Evolutionary conservation across 2,888 invertebrate species (phyloP).

Genomic region (Cosmorhoe ocellata): DNA sequence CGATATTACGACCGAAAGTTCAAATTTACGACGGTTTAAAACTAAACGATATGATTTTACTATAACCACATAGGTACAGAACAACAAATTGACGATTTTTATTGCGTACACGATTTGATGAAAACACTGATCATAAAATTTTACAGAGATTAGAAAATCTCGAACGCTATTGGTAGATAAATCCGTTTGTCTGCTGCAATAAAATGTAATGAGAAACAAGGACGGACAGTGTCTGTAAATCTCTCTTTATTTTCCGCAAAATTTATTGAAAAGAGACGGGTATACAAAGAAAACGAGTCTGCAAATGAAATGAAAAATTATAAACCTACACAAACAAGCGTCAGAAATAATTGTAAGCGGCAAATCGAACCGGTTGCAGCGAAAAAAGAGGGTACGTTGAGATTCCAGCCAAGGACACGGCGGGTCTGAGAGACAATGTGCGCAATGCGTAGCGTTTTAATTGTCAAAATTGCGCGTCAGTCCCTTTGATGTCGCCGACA

Average conservation of each 20-base stretch:
- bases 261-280: slow-evolving; percentile 38
- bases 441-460: slow-evolving; percentile 75
- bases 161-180: slow-evolving; percentile 32
- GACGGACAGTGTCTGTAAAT: slow-evolving; percentile 16
- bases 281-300: slow-evolving; percentile 39
- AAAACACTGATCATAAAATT: slow-evolving; percentile 57
- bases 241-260: slow-evolving; percentile 12
- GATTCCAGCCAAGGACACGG: slow-evolving; percentile 77
- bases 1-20: slow-evolving; percentile 78
- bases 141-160: slow-evolving; percentile 37
- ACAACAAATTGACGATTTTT: slow-evolving; percentile 57
- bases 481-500: slow-evolving; percentile 67
- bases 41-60: slow-evolving; percentile 62
- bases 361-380: slow-evolving; percentile 67
- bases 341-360: slow-evolving; percentile 40
- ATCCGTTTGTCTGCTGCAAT: slow-evolving; percentile 24
- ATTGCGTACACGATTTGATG: slow-evolving; percentile 54
- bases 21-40: slow-evolving; percentile 74
- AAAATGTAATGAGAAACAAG: slow-evolving; percentile 25
- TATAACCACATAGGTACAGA: slow-evolving; percentile 49
- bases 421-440: slow-evolving; percentile 55
- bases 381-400: slow-evolving; percentile 56
- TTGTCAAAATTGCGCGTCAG: slow-evolving; percentile 74
- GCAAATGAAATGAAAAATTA: slow-evolving; percentile 32
- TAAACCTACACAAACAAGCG: slow-evolving; percentile 33